Evolutionary conservation across 1,140 invertebrate genomes (phyloP), one percentile per base, ranked within the genome.

Genomic region (Nautilus pompilius): DNA sequence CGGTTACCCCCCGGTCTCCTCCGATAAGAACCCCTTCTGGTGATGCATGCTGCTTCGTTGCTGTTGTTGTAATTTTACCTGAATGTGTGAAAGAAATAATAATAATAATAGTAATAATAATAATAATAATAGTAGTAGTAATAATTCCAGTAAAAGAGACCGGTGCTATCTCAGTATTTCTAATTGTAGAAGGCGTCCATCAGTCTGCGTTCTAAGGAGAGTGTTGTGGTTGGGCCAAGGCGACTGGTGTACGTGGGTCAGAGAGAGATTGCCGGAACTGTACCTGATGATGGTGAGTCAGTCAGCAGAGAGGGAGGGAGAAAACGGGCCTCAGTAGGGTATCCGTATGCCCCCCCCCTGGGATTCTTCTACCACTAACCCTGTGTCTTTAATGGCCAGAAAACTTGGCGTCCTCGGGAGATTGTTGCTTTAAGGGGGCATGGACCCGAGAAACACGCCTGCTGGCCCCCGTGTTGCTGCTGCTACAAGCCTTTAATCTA

Each of bases 181-280:
- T 41, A 41, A n/a, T 10, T 10, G 36, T 10, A n/a, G 36, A 41
- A n/a, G 36, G 36, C 10, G 36, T 10, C 10, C n/a, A 41, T n/a
- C n/a, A n/a, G n/a, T n/a, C n/a, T 56, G 45, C 24, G 10, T 24
- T 33, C 60, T 58, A 28, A 62, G 57, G 60, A 63, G 20, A 20
- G 57, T 56, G 60, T 36, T 20, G 28, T 63, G 10, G 22, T 96
- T 36, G 91, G 91, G 2, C 89, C 93, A 0, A 87, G 90, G 28
- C 91, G 92, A 2, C 85, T 96, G 15, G 86, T 98, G 29, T 97
- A 96, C 81, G 90, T 98, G 2, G 88, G 87, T 51, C 93, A 96
- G 79, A 85, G 94, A 75, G 95, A 98, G 84, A 87, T 93, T 83
- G 95, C 93, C 6, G 91, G 91, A 15, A 93, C 92, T 4, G 86